Conservation (phyloP, 2,888 invertebrate species). For the Siphonodentalium dalli region DNA sequence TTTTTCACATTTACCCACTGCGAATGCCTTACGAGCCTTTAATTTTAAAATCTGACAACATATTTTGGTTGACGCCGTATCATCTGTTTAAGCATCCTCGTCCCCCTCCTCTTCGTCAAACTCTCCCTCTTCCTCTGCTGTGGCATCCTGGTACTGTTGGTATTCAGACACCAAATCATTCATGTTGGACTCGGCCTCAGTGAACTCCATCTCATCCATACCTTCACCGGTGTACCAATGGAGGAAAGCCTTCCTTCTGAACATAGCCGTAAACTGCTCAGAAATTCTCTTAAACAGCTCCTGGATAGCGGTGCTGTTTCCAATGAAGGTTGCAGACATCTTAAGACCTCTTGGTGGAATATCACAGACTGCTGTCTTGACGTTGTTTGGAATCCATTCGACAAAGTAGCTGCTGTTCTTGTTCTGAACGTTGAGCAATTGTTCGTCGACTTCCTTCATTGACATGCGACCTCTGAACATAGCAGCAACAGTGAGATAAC, state of each 20-base stretch:
- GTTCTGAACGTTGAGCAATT: constrained; percentile 92
- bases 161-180: constrained; percentile 70
- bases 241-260: constrained; percentile 93
- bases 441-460: constrained; percentile 88
- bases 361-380: constrained; percentile 88
- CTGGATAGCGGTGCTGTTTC: constrained; percentile 61
- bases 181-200: constrained; percentile 94
- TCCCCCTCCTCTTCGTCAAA: constrained; percentile 25
- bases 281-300: constrained; percentile 57
- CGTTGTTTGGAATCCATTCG: constrained; percentile 92
- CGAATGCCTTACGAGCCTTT: no score
- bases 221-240: constrained; percentile 98
- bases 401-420: constrained; percentile 87
- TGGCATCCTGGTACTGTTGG: constrained; percentile 60
- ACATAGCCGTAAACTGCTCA: constrained; percentile 81
- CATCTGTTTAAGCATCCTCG: no score
- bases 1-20: no score
- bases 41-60: no score
- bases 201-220: constrained; percentile 97
- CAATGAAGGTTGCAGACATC: constrained; percentile 73
- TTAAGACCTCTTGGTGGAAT: constrained; percentile 88
- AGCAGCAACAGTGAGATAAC: constrained; percentile 84
- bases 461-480: constrained; percentile 90
- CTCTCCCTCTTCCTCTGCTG: constrained; percentile 36
- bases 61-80: no score